Conservation (phyloP, 2,113 vertebrate species). For the Ivindomyrus marchei region DNA sequence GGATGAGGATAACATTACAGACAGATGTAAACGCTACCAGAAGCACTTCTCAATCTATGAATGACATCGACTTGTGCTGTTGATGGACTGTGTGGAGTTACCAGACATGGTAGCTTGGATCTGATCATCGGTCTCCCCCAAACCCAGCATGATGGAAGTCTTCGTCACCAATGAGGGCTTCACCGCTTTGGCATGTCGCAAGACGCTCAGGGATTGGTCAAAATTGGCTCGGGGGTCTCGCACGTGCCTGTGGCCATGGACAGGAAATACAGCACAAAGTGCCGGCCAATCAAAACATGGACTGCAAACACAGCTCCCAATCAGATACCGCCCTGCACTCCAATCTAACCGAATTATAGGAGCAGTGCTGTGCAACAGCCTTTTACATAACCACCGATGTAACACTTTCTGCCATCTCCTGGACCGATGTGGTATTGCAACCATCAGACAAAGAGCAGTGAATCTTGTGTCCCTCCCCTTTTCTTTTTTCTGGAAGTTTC, state of each 20-base stretch:
- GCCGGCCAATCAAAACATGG: not conserved
- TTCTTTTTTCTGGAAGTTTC: conserved; percentile 17
- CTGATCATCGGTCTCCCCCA: conserved; percentile 83
- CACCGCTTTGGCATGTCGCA: conserved; percentile 76
- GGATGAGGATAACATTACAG: not conserved
- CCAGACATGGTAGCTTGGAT: conserved; percentile 71
- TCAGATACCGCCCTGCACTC: not conserved
- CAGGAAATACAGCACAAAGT: not conserved
- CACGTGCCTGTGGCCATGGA: conserved; percentile 63
- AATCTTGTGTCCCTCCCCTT: not conserved
- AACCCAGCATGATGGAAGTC: conserved; percentile 92
- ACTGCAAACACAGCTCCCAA: not conserved
- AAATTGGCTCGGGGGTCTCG: conserved; percentile 89
- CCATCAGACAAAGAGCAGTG: conserved; percentile 1
- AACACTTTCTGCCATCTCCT: conserved; percentile 38
- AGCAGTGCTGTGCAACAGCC: not conserved
- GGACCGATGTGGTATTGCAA: conserved; percentile 17
- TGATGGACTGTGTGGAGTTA: conserved; percentile 42
- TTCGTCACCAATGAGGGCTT: conserved; percentile 77
- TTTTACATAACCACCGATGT: not conserved
- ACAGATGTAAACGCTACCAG: conserved; percentile 53
- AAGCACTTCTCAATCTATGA: conserved; percentile 15
- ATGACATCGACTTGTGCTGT: not conserved
- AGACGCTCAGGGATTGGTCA: conserved; percentile 77
- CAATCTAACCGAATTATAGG: not conserved